Base-by-base conservation (phyloP, 2,113 vertebrate species). In the Syngnathoides biaculeatus region DNA sequence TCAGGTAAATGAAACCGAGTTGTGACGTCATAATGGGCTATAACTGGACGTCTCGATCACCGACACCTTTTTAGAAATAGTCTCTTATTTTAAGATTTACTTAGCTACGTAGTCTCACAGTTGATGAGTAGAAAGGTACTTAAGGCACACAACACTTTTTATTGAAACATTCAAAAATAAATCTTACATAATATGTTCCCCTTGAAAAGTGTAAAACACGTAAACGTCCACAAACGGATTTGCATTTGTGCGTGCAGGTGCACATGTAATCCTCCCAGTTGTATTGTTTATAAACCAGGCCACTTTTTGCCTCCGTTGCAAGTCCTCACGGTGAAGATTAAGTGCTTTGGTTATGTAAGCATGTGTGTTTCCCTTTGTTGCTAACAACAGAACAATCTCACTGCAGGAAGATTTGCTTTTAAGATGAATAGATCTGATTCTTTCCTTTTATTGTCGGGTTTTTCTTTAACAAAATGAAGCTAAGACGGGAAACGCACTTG, bases 281-380 rank as follows among this genome's bases (percentile, higher is more conserved):
- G 64, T 71, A 55, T 72, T 14, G 24, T 72, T 65, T 43, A 30
- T 67, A 50, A 35, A 65, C 55, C 53, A 66, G 53, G 62, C 63
- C 69, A 71, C 61, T 72, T 81, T 64, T 8, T 59, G 22, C 68
- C 61, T 79, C 17, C 12, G 63, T 14, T 38, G 63, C 66, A 73
- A 69, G 52, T 55, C 52, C 43, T 66, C 50, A 62, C 38, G 52
- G 42, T 58, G 43, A 72, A 79, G 74, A 79, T 79, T 63, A 83
- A 66, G 50, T 8, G 47, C 70, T 78, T 65, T 73, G 66, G n/a
- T 77, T 79, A 78, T 53, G 65, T 64, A 83, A 77, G 64, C 53
- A 67, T 50, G 40, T 69, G 13, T 2, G 19, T 9, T 20, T 58
- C 17, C 72, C 56, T 62, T 24, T 72, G 72, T 71, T 66, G 74